Conservation (phyloP, 1,140 invertebrate species). For the Saccostrea echinata region DNA sequence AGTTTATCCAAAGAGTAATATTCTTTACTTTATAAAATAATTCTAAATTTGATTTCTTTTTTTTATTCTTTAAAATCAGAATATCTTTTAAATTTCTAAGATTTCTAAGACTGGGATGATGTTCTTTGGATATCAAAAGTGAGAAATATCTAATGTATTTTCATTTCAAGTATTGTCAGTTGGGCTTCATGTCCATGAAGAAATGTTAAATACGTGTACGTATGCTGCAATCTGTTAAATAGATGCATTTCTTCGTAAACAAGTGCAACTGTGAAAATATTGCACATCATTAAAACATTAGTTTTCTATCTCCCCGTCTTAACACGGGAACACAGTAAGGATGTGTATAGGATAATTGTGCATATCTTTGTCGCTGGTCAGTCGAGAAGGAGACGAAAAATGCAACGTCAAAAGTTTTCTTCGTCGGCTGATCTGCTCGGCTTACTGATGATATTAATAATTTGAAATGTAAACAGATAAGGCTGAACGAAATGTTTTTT, state of each 20-base stretch:
- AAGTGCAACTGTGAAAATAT: constrained; percentile 31
- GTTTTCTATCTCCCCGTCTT: background rate
- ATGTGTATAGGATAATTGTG: background rate
- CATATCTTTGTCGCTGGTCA: constrained; percentile 8
- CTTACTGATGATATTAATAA: constrained; percentile 33
- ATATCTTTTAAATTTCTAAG: too few species aligned
- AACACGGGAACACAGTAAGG: background rate
- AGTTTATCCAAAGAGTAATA: background rate
- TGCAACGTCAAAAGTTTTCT: background rate
- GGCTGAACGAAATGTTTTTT: background rate
- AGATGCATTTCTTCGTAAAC: background rate
- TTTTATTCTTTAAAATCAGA: too few species aligned
- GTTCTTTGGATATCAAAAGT: background rate
- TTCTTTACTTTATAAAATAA: too few species aligned
- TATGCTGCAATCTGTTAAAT: background rate
- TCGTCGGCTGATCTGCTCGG: background rate
- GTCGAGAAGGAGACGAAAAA: background rate
- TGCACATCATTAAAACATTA: constrained; percentile 30
- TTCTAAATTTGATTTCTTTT: too few species aligned
- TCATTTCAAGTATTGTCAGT: background rate
- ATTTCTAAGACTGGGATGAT: too few species aligned
- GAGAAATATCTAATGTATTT: background rate
- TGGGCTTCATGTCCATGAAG: background rate
- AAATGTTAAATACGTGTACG: background rate
- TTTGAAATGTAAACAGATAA: constrained; percentile 22